A percentile compares a stretch with the other conserved stretches of the same genome.
Evolutionary conservation across 2,888 invertebrate genomes (phyloP).

Genomic region (Diarsia dahlii): DNA sequence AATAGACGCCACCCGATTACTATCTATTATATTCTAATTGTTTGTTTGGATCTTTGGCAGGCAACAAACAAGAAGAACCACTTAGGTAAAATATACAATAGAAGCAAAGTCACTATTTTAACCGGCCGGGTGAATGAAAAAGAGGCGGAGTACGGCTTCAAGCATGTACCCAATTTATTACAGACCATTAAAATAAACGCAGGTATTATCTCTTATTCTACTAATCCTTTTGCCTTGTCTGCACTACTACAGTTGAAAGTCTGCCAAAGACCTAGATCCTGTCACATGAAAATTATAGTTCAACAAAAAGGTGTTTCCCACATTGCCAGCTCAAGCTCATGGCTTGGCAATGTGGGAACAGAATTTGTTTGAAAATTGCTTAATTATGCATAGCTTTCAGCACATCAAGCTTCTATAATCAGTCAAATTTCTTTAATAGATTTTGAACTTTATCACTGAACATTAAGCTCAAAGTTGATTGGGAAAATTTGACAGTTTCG

Average conservation of each 20-base stretch:
- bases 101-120: conserved; percentile 71
- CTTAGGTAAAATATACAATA: conserved; percentile 61
- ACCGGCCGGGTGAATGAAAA: conserved; percentile 73
- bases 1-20: background rate
- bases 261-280: background rate
- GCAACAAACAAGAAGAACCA: conserved; percentile 66
- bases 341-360: background rate
- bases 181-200: conserved; percentile 65
- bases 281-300: background rate
- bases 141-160: conserved; percentile 66
- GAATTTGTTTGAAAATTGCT: background rate
- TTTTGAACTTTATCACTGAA: too few relatives aligned
- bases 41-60: conserved; percentile 60
- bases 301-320: background rate
- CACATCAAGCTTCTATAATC: too few relatives aligned
- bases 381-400: too few relatives aligned
- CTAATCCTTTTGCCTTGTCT: background rate
- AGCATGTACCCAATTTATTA: conserved; percentile 76
- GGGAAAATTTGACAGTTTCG: too few relatives aligned
- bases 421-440: too few relatives aligned
- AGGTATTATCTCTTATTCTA: conserved; percentile 42
- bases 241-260: background rate
- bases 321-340: background rate
- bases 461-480: too few relatives aligned
- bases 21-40: background rate